Conservation (phyloP, 2,113 vertebrate genomes). For the Eira barbara region DNA sequence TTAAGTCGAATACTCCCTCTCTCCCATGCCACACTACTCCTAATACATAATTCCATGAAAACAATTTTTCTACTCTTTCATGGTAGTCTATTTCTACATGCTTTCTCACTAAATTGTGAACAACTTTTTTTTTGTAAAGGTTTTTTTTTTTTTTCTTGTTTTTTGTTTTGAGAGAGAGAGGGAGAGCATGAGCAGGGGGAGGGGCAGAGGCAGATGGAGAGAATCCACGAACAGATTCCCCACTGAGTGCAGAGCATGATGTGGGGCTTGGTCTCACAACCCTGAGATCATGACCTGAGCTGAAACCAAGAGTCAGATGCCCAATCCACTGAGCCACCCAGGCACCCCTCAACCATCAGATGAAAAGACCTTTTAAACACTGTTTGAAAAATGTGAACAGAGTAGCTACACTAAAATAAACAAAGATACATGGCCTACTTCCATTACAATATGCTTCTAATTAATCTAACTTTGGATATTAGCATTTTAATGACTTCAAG, state of each 20-base stretch:
- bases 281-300: background rate
- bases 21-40: background rate
- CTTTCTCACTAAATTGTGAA: background rate
- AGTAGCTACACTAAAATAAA: background rate
- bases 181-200: background rate
- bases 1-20: background rate
- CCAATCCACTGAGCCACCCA: background rate
- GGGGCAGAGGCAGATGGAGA: background rate
- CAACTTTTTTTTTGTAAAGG: background rate
- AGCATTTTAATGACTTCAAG: slow-evolving; percentile 9
- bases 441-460: background rate
- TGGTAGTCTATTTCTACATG: background rate
- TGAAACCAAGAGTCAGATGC: background rate
- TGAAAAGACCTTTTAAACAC: background rate
- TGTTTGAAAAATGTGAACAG: background rate
- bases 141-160: background rate
- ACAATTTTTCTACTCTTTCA: background rate
- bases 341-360: no score
- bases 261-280: background rate
- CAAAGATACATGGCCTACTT: background rate
- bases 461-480: background rate
- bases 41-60: background rate
- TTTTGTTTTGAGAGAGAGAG: background rate
- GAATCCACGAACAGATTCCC: background rate
- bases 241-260: background rate